Base-by-base conservation (phyloP, 2,113 vertebrate genomes). In the Anser brachyrhynchus region DNA sequence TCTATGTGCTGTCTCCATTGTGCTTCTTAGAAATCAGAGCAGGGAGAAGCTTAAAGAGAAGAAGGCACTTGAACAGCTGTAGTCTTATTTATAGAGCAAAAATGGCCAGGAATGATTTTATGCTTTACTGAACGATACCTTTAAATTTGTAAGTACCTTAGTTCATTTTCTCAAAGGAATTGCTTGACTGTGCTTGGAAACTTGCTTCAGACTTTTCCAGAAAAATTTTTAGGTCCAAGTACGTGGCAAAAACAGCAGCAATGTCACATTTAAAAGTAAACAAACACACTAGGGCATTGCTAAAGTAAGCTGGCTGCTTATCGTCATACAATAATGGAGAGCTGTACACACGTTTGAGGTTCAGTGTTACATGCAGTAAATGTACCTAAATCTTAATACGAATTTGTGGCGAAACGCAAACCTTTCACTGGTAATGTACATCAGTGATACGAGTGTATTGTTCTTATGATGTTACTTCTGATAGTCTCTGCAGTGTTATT, bases 1-100 rank as follows among this genome's bases (percentile, higher is more conserved):
- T 90, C 46, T 43, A 21, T 72, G 59, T 62, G n/a, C 66, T 46
- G 22, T 72, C 69, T 89, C 73, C n/a, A 19, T 13, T 49, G 3
- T 86, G 52, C 91, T 95, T 91, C 57, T 92, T 66, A 88, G 67
- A 95, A 96, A 84, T 89, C 57, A 71, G 31, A 89, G 37, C 20
- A 33, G 65, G 54, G 51, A 80, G 39, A 35, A 66, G 7, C 51
- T 77, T 87, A 51, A 18, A 75, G 81, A 51, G 57, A 75, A 71
- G 73, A 90, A 76, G 55, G 44, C 49, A 6, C 39, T 90, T 95
- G 59, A 91, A 64, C 54, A 91, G 41, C 61, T 91, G 37, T 88
- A 82, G 20, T 35, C 33, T 86, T 95, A 92, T 70, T 95, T 95
- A 86, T 71, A 92, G 77, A 57, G n/a, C 33, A 73, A 52, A 95